Evolutionary conservation across 2,113 vertebrate genomes (phyloP), one percentile per base, ranked within the genome.

Genomic region (Megaceryle torquata): DNA sequence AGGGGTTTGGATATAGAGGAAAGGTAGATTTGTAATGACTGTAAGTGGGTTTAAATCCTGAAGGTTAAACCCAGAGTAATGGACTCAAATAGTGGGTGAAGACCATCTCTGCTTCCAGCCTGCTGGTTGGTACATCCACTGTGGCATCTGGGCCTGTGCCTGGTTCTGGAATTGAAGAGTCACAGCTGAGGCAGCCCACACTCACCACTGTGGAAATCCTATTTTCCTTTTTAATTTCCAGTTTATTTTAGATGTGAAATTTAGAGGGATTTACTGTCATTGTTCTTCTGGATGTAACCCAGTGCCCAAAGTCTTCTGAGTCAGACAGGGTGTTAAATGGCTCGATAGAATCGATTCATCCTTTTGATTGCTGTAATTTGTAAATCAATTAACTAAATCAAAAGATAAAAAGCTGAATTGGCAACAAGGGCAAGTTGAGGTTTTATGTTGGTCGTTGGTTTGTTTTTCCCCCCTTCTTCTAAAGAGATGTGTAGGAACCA

Each of bases 321-420:
- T 13, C 26, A 78, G 35, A 72, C 53, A 72, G 78, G 43, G 24
- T 61, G 86, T 91, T 82, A 82, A 86, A 54, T 0, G 60, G 26
- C 65, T 50, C 14, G 71, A 63, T 29, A 9, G 71, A 67, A 88
- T 50, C 48, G 8, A 31, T 20, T 50, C 41, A 1, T 37, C 35
- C 31, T 21, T 94, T 19, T 41, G 71, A 68, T 31, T 60, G 57
- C 67, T 2, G 11, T 64, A 84, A 87, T 93, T 76, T 87, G 82
- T 81, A 82, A 89, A 91, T 87, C 79, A 85, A 15, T 93, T 88
- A 61, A 48, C 41, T 65, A 56, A 78, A 90, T 70, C 74, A 15
- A 71, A 75, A 82, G 86, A 78, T 68, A 54, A 94, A 79, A 75
- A 63, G 80, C 70, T 46, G 70, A 22, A 54, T 16, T 85, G 71